Evolutionary conservation across 2,888 invertebrate species (phyloP).

Genomic region (Tetanocera ferruginea): DNA sequence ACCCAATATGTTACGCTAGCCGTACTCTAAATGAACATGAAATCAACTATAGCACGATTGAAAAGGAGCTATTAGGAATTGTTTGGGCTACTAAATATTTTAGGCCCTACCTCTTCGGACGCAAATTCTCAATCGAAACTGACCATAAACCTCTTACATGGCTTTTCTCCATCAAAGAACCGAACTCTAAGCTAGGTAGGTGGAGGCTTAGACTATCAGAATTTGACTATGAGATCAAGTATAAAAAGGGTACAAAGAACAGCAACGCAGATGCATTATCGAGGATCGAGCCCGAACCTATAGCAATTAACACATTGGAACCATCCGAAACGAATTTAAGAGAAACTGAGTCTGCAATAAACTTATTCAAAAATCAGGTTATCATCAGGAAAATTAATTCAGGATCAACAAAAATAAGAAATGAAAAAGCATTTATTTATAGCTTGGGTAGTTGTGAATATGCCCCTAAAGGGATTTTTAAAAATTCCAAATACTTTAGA

Average conservation of each 20-base stretch:
- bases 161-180: constrained; percentile 29
- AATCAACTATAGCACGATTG: constrained; percentile 39
- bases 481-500: too few relatives aligned
- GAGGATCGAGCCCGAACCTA: constrained; percentile 27
- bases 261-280: constrained; percentile 40
- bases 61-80: constrained; percentile 38
- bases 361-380: constrained; percentile 23
- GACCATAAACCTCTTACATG: constrained; percentile 42
- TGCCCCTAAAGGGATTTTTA: too few relatives aligned
- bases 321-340: constrained; percentile 10
- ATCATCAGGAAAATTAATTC: constrained; percentile 14
- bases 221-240: constrained; percentile 42
- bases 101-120: constrained; percentile 36
- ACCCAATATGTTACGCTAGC: constrained; percentile 35
- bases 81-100: constrained; percentile 39
- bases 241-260: constrained; percentile 29
- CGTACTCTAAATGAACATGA: constrained; percentile 42
- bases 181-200: constrained; percentile 23
- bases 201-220: constrained; percentile 26
- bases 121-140: constrained; percentile 34
- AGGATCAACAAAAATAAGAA: constrained; percentile 23
- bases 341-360: constrained; percentile 23
- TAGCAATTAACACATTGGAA: constrained; percentile 26
- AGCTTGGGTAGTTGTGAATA: too few relatives aligned
- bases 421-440: constrained; percentile 32